Base-by-base conservation (phyloP, 2,113 vertebrate genomes). In the Paraplagusia blochii region DNA sequence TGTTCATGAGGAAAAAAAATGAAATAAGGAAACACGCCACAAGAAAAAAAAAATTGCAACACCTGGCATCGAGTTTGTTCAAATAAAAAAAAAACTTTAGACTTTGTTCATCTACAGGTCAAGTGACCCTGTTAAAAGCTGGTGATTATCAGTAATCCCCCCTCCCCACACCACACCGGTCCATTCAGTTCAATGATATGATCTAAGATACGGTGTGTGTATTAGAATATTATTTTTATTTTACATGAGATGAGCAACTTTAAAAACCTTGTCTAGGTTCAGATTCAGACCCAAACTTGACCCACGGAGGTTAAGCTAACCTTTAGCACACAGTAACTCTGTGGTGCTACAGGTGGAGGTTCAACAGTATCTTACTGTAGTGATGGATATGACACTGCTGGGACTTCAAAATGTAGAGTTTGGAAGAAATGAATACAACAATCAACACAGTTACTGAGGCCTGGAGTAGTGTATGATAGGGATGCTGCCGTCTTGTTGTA, bases 101-200 rank as follows among this genome's bases (percentile, higher is more conserved):
- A 71, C 64, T 84, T 88, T 87, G 81, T 89, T 88, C 80, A 63
- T 79, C 81, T 83, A 62, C 47, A 78, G 82, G 82, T 87, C 85
- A 68, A 48, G 44, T 45, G 77, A 85, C 72, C 78, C 9, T 36
- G 63, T 88, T 74, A 66, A 75, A 86, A 82, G 80, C 81, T 85
- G 83, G 87, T 89, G 81, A 86, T 83, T 71, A 85, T 85, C 87
- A 81, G 64, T 84, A 58, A 69, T 0, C 43, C 60, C 58, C 33
- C 60, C 7, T 11, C 29, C 18, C 15, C 12, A 9, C 22, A 18
- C 0, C n/a, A 55, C 29, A 45, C 46, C 60, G 35, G 47, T 45
- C 49, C 33, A 39, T 29, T 56, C 9, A 38, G 33, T 59, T n/a
- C 29, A 35, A 15, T 35, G 58, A 64, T 63, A 46, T 9, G 1